Evolutionary conservation across 2,113 vertebrate species (phyloP), one percentile per base, ranked within the genome.

Genomic region (Beaufortia kweichowensis): DNA sequence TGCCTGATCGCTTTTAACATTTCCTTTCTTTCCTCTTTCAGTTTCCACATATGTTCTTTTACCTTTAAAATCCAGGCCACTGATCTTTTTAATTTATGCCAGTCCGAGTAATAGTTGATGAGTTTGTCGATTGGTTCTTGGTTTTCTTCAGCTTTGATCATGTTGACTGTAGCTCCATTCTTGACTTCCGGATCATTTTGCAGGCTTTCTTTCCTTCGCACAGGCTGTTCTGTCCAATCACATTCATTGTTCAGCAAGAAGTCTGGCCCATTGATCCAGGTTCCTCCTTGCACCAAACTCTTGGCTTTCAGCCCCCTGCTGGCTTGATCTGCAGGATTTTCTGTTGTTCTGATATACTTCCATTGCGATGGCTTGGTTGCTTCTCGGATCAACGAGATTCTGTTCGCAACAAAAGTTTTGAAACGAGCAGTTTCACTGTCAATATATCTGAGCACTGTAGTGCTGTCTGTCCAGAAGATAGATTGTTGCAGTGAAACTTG

Each of bases 401-500:
- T 33, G 14, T 79, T 82, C 1, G 73, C 73, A 19, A 83, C 78
- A 39, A 68, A 83, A 1, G 78, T 83, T 74, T 77, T 74, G 17
- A 76, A 75, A 14, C 33, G 48, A 3, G 57, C 6, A 0, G 61
- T 28, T 8, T 82, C 50, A 65, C 35, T 76, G 9, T 71, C 46
- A 9, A 74, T 82, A 29, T 79, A 76, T 15, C 53, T 79, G 17
- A 82, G 66, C 21, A 82, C 77, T 0, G 77, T 77, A 2, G 77
- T 82, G 43, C 80, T 82, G 19, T 80, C 68, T 7, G 76, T 70
- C 76, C 65, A 78, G 65, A 78, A 78, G 15, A 76, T 55, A 9
- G 69, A 80, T 14, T 56, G 57, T 21, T 77, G 57, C 26, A 78
- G 48, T 24, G 59, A 46, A 17, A 83, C 41, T 46, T 64, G 57